A percentile compares a stretch with the other conserved stretches of the same genome.
phyloP scores from a whole-genome alignment of 2,797 vertebrate species.

The Lindbergichthys nudifrons region DNA sequence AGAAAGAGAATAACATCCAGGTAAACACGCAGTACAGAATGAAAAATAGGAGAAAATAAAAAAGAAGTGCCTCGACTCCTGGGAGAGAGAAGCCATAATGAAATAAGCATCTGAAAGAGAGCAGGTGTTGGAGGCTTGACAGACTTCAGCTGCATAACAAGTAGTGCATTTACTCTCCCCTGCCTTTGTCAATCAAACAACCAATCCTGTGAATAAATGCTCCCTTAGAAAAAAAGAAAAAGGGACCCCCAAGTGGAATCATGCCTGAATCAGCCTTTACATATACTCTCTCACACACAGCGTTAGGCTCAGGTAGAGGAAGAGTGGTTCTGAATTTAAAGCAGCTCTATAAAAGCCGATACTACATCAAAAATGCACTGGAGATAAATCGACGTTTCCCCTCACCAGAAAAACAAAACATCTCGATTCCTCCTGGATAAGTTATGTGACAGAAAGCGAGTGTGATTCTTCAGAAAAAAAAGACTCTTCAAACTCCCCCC shows the following conservation, averaged over 20 bases:
- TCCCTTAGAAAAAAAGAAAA: conserved; percentile 41
- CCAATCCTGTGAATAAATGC: conserved; percentile 74
- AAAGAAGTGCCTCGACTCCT: conserved; percentile 57
- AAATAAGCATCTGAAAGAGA: conserved; percentile 82
- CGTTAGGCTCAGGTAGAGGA: conserved; percentile 50
- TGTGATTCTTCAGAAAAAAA: too few relatives aligned
- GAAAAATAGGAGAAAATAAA: conserved; percentile 20
- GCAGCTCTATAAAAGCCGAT: conserved; percentile 49
- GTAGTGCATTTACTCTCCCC: conserved; percentile 76
- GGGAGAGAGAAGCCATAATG: conserved; percentile 74
- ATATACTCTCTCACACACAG: conserved; percentile 29
- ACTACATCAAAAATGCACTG: conserved; percentile 45
- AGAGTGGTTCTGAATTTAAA: conserved; percentile 68
- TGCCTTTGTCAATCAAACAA: conserved; percentile 82
- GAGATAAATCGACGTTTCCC: conserved; percentile 48
- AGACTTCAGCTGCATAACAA: conserved; percentile 85
- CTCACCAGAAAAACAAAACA: conserved; percentile 26
- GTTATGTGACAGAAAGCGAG: conserved; percentile 4
- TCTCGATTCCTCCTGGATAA: conserved; percentile 2
- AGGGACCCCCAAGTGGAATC: conserved; percentile 59
- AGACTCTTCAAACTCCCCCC: not conserved
- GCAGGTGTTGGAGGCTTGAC: conserved; percentile 83
- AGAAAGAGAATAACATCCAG: conserved; percentile 56
- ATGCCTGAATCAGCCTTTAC: conserved; percentile 56
- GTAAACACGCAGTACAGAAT: conserved; percentile 64